Evolutionary conservation across 2,113 vertebrate species (phyloP), one percentile per base, ranked within the genome.

Genomic region (Centropus unirufus): DNA sequence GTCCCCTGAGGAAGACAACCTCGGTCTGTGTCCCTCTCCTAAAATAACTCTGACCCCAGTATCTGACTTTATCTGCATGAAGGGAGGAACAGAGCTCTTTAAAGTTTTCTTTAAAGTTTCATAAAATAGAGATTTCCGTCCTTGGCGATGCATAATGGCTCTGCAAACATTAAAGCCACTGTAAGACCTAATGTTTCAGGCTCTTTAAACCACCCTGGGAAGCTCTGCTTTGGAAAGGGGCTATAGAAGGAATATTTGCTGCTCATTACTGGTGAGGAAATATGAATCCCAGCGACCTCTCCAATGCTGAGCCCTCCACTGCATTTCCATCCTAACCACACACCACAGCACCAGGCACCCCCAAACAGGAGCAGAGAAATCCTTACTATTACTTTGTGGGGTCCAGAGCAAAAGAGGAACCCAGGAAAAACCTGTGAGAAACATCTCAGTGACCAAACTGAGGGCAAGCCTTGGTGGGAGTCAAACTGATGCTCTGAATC

Each of bases 11-110:
- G 57, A 68, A 69, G 34, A 39, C 1, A 7, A 34, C 22, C 9
- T 91, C 46, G 22, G 39, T 59, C 23, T 14, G 17, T 32, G 27
- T 77, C 47, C 9, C 72, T 82, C 67, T 89, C 49, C 62, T 39
- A 47, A 26, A 87, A n/a, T 40, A 84, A 39, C 39, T 63, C 39
- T 77, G 51, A 51, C 12, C 24, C 30, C 13, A 20, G 14, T 49
- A 14, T 54, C 47, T 91, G 54, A 46, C 40, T 51, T 83, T 1
- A 51, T 32, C 54, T 62, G 19, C 0, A 0, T 61, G 24, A 63
- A 61, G 40, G 67, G 44, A 64, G 18, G 34, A 15, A 59, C 2
- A 47, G 52, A 61, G 34, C 26, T 74, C 54, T 68, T 47, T 74
- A 29, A 81, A 63, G 42, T 32, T 44, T 75, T 81, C 76, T 36